A percentile compares a stretch with the other conserved stretches of the same genome.
Evolutionary conservation across 2,797 vertebrate species (phyloP).

Genomic region (Halcyon chelicuti): DNA sequence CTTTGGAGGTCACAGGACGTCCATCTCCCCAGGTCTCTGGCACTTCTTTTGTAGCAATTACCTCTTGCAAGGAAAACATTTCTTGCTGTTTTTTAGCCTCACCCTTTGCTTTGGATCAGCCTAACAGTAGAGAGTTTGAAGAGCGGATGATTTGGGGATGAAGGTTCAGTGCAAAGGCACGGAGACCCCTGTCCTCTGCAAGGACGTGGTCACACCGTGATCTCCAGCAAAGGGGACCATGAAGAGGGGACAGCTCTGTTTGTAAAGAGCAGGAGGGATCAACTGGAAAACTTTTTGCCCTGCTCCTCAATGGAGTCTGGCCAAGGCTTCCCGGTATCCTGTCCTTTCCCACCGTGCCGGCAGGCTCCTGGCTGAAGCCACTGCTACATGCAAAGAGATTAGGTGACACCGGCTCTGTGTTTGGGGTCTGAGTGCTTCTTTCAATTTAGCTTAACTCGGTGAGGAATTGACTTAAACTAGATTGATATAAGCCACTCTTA

Average conservation of each 20-base stretch:
- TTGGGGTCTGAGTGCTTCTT: constrained; percentile 58
- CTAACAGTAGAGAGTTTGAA: accelerated
- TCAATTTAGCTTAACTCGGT: constrained; percentile 59
- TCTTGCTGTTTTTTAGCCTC: neutral
- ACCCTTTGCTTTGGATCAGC: neutral
- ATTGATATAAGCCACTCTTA: constrained; percentile 70
- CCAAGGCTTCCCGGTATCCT: neutral
- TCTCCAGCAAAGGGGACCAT: neutral
- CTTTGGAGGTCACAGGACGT: neutral
- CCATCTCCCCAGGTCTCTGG: neutral
- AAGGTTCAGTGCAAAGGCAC: neutral
- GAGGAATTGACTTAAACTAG: constrained; percentile 72
- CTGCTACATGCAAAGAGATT: neutral
- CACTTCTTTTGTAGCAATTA: neutral
- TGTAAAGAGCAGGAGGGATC: neutral
- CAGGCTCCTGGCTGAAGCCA: neutral
- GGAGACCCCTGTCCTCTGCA: neutral
- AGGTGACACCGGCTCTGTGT: neutral
- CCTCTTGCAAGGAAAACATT: neutral
- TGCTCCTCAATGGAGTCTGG: neutral
- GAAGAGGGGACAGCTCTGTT: neutral
- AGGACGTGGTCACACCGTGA: accelerated
- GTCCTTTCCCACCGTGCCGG: neutral
- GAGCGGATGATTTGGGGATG: neutral
- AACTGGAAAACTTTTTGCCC: neutral